Evolutionary conservation across 1,140 invertebrate genomes (phyloP).

Genomic region (Trinorchestia longiramus): DNA sequence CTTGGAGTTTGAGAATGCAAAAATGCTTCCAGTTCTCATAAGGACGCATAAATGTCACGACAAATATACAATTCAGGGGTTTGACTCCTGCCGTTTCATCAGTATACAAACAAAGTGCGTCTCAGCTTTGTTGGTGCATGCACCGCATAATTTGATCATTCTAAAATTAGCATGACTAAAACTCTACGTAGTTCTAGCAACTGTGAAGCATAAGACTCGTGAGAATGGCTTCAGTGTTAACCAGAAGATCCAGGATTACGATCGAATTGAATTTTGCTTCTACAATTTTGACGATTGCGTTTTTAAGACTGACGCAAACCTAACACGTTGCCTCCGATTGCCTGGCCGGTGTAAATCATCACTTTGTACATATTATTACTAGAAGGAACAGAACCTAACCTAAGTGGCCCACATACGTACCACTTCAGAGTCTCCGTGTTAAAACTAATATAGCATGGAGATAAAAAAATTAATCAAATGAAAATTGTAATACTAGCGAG

Average conservation of each 20-base stretch:
- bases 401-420: too few species aligned
- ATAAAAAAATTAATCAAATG: background rate
- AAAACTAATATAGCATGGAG: background rate
- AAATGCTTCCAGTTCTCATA: background rate
- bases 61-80: background rate
- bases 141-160: background rate
- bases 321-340: too few species aligned
- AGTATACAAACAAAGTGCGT: background rate
- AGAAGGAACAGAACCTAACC: too few species aligned
- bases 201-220: background rate
- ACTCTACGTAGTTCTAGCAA: background rate
- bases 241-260: background rate
- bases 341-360: too few species aligned
- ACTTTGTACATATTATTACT: too few species aligned
- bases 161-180: background rate
- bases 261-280: background rate
- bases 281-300: background rate
- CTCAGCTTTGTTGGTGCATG: background rate
- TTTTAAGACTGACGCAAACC: background rate
- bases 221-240: background rate
- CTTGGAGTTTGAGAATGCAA: background rate
- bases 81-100: background rate
- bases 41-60: background rate
- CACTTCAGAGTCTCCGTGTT: too few species aligned
- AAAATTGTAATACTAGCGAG: background rate